These are phyloP conservation scores for Phoxinus phoxinus DNA, from an alignment of 2,113 vertebrate species.

Conservation along the genomic window DNA sequence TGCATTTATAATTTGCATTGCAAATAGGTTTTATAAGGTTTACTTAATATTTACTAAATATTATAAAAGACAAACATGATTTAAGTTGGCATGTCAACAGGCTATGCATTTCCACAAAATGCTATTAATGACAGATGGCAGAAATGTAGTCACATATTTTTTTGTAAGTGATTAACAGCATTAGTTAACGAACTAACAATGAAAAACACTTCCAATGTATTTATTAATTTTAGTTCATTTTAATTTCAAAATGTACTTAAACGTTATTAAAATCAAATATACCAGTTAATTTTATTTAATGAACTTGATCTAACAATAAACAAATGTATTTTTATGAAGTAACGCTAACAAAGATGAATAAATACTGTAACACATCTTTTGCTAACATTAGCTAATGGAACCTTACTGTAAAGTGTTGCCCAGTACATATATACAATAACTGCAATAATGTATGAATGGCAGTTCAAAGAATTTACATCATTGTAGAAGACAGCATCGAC, in stretches of 20 bases:
- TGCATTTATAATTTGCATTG: not conserved
- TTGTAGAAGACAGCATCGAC: conserved; percentile 12
- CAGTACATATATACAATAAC: not conserved
- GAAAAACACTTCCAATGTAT: not conserved
- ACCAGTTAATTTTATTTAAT: not conserved
- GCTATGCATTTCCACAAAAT: no score
- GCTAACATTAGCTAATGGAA: not conserved
- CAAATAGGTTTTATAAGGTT: not conserved
- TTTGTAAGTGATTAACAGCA: not conserved
- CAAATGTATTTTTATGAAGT: not conserved
- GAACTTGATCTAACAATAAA: not conserved
- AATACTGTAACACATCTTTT: not conserved
- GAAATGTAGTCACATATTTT: no score
- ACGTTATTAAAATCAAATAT: not conserved
- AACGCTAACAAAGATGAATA: not conserved
- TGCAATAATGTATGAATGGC: not conserved
- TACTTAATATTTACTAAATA: not conserved
- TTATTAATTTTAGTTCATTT: not conserved
- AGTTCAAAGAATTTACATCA: not conserved
- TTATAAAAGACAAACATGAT: not conserved
- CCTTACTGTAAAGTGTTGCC: not conserved
- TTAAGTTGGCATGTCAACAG: no score
- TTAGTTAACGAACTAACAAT: not conserved
- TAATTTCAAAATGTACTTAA: not conserved
- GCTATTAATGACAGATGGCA: no score